Evolutionary conservation across 2,797 vertebrate species (phyloP).

Genomic region (Phaenicophaeus curvirostris): DNA sequence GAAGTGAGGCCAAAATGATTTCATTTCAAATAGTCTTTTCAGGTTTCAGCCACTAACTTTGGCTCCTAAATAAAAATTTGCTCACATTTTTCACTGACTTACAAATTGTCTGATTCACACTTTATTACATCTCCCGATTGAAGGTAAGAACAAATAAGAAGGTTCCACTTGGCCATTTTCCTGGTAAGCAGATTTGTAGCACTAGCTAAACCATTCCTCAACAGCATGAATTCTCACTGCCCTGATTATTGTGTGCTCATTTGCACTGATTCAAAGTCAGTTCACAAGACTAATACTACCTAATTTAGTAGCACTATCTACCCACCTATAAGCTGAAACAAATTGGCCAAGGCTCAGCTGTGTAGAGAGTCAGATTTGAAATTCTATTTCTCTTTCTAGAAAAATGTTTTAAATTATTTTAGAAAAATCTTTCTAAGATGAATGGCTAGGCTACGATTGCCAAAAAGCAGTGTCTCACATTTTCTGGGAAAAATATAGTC

Average conservation of each 20-base stretch:
- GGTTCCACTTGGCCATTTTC: conserved; percentile 39
- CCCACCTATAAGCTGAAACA: background rate
- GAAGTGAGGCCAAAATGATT: background rate
- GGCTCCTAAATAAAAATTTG: background rate
- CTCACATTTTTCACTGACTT: background rate
- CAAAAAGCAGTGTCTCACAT: background rate
- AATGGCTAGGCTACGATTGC: background rate
- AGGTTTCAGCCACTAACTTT: background rate
- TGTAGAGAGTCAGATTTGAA: background rate
- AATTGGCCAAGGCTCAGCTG: background rate
- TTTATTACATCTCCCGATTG: background rate
- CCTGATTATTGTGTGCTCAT: conserved; percentile 56
- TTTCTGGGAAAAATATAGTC: background rate
- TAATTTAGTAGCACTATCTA: background rate
- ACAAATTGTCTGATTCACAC: background rate
- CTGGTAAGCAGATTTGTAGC: conserved; percentile 55
- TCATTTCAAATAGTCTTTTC: background rate
- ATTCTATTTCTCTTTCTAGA: background rate
- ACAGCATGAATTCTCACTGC: conserved; percentile 52
- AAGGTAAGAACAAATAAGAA: conserved; percentile 15
- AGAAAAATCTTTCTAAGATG: background rate
- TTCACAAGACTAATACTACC: conserved; percentile 31
- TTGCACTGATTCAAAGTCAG: conserved; percentile 48
- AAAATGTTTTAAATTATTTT: background rate
- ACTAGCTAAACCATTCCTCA: conserved; percentile 58